These are phyloP conservation scores for Meriones unguiculatus DNA, from an alignment of 2,113 vertebrate species.

Conservation along the genomic window DNA sequence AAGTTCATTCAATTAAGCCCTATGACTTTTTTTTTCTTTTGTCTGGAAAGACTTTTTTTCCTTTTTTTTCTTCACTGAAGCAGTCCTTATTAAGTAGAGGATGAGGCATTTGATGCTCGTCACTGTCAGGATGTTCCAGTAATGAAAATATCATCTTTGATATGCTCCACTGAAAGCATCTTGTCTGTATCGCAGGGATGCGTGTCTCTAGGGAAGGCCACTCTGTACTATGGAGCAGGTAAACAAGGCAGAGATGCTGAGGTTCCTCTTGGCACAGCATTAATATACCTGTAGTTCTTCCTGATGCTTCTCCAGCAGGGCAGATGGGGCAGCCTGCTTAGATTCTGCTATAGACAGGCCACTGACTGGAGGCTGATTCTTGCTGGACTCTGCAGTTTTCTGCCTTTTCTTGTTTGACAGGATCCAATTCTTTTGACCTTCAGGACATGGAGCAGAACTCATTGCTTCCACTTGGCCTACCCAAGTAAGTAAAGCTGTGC, in stretches of 20 bases:
- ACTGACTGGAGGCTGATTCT: constrained; percentile 41
- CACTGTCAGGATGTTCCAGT: constrained; percentile 68
- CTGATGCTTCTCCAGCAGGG: constrained; percentile 16
- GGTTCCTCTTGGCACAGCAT: constrained; percentile 1
- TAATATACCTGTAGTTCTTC: constrained; percentile 56
- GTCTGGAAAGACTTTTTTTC: constrained; percentile 56
- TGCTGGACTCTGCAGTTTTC: constrained; percentile 77
- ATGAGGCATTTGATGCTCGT: constrained; percentile 14
- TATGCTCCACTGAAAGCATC: constrained; percentile 66
- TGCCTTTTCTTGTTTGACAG: constrained; percentile 73
- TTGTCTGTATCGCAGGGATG: constrained; percentile 23
- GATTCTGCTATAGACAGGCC: constrained; percentile 55
- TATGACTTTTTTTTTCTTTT: constrained; percentile 47
- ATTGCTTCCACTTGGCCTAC: constrained; percentile 80
- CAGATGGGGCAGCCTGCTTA: constrained; percentile 51
- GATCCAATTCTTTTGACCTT: constrained; percentile 80
- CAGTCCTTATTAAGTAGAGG: constrained; percentile 47
- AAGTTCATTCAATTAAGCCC: constrained; percentile 71
- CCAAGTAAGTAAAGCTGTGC: constrained; percentile 77
- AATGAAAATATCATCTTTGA: constrained; percentile 74
- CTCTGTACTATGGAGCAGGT: constrained; percentile 42
- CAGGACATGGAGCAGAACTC: constrained; percentile 79
- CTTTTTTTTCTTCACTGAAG: constrained; percentile 44
- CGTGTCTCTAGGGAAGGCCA: constrained; percentile 44
- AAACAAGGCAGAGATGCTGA: background rate